phyloP scores from a whole-genome alignment of 2,888 invertebrate genomes.

The Suillia variegata region DNA sequence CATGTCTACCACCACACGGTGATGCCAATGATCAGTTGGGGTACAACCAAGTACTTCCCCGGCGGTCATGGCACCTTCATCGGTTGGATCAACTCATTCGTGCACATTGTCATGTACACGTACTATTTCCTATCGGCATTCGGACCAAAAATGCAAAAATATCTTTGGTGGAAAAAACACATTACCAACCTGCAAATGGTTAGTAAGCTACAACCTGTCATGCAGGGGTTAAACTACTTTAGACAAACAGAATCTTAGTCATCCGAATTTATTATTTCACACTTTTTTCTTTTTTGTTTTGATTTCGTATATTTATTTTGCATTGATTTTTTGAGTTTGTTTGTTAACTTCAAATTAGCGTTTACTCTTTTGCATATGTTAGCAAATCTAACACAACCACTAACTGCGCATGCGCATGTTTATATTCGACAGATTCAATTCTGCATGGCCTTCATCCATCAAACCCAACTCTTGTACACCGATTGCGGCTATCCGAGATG shows the following conservation, averaged over 20 bases:
- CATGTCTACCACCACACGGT: slow-evolving; percentile 94
- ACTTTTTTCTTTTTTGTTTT: too few species aligned
- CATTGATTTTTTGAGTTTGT: too few species aligned
- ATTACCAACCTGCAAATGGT: slow-evolving; percentile 92
- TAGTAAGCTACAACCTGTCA: slow-evolving; percentile 39
- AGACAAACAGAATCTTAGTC: neutral
- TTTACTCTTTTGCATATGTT: too few species aligned
- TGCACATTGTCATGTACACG: slow-evolving; percentile 93
- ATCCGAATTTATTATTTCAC: neutral
- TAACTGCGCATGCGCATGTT: too few species aligned
- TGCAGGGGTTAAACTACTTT: neutral
- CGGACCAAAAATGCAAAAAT: slow-evolving; percentile 85
- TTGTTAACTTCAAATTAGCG: too few species aligned
- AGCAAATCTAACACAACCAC: too few species aligned
- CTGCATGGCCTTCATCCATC: slow-evolving; percentile 84
- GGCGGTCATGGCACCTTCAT: slow-evolving; percentile 92
- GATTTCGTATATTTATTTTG: too few species aligned
- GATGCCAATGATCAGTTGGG: slow-evolving; percentile 95
- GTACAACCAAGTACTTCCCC: slow-evolving; percentile 83
- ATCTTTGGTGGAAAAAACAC: slow-evolving; percentile 93
- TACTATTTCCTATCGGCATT: slow-evolving; percentile 90
- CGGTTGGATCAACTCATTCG: slow-evolving; percentile 84
- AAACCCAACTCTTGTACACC: slow-evolving; percentile 80
- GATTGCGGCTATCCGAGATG: slow-evolving; percentile 89
- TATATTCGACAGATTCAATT: slow-evolving; percentile 76